Evolutionary conservation across 2,888 invertebrate genomes (phyloP).

Genomic region (Pristionchus arcanus): DNA sequence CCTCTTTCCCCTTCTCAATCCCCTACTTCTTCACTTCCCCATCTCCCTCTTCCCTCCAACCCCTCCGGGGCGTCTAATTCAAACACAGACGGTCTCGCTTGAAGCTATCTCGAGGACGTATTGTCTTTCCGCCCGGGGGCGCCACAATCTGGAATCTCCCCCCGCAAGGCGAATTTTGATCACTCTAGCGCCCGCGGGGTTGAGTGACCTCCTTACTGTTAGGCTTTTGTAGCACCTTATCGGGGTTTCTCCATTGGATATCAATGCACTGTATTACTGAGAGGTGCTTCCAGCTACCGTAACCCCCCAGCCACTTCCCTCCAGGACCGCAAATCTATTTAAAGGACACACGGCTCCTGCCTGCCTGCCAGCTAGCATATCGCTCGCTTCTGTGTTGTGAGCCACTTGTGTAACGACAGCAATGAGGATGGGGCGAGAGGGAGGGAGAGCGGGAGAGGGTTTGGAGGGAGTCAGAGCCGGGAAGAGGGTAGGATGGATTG

Average conservation of each 20-base stretch:
- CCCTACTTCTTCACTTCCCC: not conserved
- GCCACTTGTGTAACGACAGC: not conserved
- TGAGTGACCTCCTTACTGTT: no score
- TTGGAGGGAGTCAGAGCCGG: not conserved
- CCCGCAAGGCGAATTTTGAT: not conserved
- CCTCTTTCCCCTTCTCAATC: not conserved
- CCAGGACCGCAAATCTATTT: not conserved
- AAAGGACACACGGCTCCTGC: not conserved
- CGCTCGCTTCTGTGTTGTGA: slow-evolving; percentile 14
- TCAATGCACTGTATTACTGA: no score
- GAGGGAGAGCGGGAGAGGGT: not conserved
- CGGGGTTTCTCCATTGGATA: no score
- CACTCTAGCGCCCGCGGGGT: not conserved
- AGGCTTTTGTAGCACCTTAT: no score
- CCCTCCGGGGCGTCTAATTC: slow-evolving; percentile 27
- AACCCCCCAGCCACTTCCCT: not conserved
- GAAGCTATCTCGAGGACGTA: not conserved
- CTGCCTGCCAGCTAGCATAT: slow-evolving; percentile 18
- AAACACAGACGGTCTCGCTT: slow-evolving; percentile 36
- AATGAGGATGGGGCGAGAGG: not conserved
- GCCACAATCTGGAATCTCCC: not conserved
- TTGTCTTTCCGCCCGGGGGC: not conserved
- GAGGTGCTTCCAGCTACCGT: not conserved
- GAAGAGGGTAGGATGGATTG: not conserved
- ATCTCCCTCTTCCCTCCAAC: not conserved